Conservation (phyloP, 1,140 invertebrate genomes). For the Ephestia elutella region DNA sequence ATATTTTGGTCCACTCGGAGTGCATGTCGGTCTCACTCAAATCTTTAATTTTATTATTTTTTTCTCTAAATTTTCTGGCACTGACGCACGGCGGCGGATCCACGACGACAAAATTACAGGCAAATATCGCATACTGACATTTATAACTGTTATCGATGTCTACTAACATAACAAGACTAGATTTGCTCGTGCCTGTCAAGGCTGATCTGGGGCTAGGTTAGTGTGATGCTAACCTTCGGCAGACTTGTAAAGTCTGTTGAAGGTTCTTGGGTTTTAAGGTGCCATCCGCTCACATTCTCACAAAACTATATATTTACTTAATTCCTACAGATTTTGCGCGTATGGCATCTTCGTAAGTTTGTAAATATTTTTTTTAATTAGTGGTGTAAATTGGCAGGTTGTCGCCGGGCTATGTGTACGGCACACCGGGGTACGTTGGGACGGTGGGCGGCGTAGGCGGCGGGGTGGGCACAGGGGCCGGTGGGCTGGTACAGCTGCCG, state of each 20-base stretch:
- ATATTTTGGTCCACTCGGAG: slow-evolving; percentile 55
- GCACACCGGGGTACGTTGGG: slow-evolving; percentile 78
- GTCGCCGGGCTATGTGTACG: slow-evolving; percentile 84
- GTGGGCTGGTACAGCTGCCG: slow-evolving; percentile 78
- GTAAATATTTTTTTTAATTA: slow-evolving; percentile 6
- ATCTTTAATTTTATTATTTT: slow-evolving; percentile 47
- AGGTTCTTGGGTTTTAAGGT: slow-evolving; percentile 2
- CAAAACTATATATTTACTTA: no score
- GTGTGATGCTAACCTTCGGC: slow-evolving; percentile 38
- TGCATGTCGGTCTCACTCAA: slow-evolving; percentile 31
- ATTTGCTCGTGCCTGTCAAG: slow-evolving; percentile 56
- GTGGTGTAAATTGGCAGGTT: slow-evolving; percentile 72
- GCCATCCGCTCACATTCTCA: background rate
- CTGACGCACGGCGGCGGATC: slow-evolving; percentile 60
- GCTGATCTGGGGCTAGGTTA: slow-evolving; percentile 64
- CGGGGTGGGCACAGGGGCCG: slow-evolving; percentile 67
- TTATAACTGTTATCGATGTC: slow-evolving; percentile 61
- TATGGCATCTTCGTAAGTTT: background rate
- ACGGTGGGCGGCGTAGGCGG: slow-evolving; percentile 74
- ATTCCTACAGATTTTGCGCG: background rate
- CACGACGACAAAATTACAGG: slow-evolving; percentile 38
- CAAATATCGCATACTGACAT: slow-evolving; percentile 37
- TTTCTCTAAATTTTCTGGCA: slow-evolving; percentile 46
- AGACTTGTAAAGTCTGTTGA: background rate
- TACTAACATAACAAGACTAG: slow-evolving; percentile 68